phyloP scores from a whole-genome alignment of 37 sponge, comb jelly and placozoan genomes.

The Geodia barretti region DNA sequence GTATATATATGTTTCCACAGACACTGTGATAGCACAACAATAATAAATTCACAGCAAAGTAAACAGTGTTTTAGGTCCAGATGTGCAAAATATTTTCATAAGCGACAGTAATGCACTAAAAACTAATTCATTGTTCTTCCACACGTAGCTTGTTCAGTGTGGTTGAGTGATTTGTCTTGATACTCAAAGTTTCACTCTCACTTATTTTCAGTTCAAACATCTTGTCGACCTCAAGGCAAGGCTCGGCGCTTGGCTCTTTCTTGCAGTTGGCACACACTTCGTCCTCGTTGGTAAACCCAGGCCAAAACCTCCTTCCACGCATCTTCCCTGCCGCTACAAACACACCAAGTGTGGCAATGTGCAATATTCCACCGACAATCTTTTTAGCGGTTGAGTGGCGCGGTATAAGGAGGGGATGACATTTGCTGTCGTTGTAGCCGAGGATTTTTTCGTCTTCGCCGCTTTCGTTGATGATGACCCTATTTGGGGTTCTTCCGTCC shows the following conservation, averaged over 20 bases:
- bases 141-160: neutral
- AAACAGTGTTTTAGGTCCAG: too few relatives aligned
- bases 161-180: neutral
- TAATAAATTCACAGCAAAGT: too few relatives aligned
- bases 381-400: neutral
- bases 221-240: constrained; percentile 13
- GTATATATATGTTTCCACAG: too few relatives aligned
- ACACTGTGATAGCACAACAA: too few relatives aligned
- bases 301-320: constrained; percentile 4
- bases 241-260: neutral
- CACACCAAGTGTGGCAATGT: constrained; percentile 18
- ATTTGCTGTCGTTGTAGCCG: constrained; percentile 12
- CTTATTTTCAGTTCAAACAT: neutral
- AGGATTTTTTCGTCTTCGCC: neutral
- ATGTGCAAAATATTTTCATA: too few relatives aligned
- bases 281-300: constrained; percentile 10
- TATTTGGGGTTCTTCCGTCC: too few relatives aligned
- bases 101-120: too few relatives aligned
- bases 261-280: constrained; percentile 37
- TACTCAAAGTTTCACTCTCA: neutral
- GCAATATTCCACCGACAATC: constrained; percentile 21
- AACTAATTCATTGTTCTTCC: too few relatives aligned
- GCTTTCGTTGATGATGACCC: neutral
- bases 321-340: neutral
- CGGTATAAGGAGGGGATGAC: constrained; percentile 34